phyloP scores from a whole-genome alignment of 2,113 vertebrate species.

The Corythornis vintsioides region DNA sequence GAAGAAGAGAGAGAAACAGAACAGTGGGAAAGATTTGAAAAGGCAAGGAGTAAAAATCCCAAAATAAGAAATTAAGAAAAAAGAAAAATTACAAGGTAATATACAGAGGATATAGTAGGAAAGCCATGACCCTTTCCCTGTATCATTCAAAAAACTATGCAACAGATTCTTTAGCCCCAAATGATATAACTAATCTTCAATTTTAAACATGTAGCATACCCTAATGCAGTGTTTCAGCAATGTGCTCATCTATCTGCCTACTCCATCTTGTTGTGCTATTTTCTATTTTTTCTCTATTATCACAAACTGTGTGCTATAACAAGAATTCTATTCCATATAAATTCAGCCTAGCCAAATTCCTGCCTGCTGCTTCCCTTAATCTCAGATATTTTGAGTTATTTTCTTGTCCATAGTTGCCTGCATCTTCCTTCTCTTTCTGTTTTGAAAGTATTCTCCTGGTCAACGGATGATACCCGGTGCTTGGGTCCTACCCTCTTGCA shows the following conservation, averaged over 20 bases:
- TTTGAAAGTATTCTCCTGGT: neutral
- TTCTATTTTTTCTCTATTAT: neutral
- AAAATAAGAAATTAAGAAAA: constrained; percentile 5
- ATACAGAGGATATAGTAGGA: neutral
- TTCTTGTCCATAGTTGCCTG: neutral
- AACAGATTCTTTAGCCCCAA: neutral
- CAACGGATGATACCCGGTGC: neutral
- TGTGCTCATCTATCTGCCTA: neutral
- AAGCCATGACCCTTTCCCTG: neutral
- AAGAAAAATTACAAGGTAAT: neutral
- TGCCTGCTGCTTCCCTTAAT: neutral
- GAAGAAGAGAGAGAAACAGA: neutral
- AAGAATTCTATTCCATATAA: neutral
- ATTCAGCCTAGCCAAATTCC: neutral
- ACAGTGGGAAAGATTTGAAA: neutral
- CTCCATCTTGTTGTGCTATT: neutral
- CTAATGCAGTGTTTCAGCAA: neutral
- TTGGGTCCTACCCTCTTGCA: neutral
- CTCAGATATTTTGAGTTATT: neutral
- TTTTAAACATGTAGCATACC: neutral
- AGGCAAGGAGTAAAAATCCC: neutral
- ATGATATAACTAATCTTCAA: neutral
- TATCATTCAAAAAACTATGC: neutral
- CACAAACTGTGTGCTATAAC: neutral
- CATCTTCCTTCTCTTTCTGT: neutral